Percentiles rank a stretch among this genome's conserved stretches.
phyloP scores from a whole-genome alignment of 2,797 vertebrate genomes.

The Psittacula derbiana region DNA sequence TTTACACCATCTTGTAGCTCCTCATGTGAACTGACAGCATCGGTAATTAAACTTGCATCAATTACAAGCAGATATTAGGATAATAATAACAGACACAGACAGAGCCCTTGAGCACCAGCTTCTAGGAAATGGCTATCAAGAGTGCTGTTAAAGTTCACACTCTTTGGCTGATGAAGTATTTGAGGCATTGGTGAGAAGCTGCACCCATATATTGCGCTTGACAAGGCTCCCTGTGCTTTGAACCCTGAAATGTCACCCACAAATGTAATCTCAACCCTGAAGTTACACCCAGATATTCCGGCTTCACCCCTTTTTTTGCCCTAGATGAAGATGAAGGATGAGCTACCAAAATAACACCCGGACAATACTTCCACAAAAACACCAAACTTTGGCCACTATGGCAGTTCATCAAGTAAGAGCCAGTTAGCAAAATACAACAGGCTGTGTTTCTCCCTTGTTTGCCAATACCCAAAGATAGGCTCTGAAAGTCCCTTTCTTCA shows the following conservation, averaged over 20 bases:
- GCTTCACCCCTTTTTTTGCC: neutral
- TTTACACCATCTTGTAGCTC: neutral
- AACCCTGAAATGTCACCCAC: neutral
- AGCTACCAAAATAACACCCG: neutral
- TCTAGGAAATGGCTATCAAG: neutral
- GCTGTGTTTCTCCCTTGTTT: neutral
- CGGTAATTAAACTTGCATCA: neutral
- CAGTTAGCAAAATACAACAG: neutral
- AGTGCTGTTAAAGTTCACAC: neutral
- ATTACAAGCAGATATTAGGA: neutral
- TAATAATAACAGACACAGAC: neutral
- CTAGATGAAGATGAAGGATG: neutral
- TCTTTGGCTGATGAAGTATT: neutral
- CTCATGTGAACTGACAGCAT: neutral
- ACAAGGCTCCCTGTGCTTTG: neutral
- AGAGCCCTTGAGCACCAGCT: neutral
- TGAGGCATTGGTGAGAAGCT: neutral
- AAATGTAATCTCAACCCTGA: neutral
- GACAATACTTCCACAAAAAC: neutral
- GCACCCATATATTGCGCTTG: accelerated
- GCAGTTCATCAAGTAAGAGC: neutral
- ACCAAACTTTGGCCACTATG: neutral
- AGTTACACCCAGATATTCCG: neutral
- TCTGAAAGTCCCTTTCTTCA: neutral
- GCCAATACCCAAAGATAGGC: neutral